Percentiles rank a stretch among this genome's conserved stretches.
These are phyloP conservation scores for Cyphomyrus plagiostoma DNA, from an alignment of 2,113 vertebrate genomes.

Conservation along the genomic window DNA sequence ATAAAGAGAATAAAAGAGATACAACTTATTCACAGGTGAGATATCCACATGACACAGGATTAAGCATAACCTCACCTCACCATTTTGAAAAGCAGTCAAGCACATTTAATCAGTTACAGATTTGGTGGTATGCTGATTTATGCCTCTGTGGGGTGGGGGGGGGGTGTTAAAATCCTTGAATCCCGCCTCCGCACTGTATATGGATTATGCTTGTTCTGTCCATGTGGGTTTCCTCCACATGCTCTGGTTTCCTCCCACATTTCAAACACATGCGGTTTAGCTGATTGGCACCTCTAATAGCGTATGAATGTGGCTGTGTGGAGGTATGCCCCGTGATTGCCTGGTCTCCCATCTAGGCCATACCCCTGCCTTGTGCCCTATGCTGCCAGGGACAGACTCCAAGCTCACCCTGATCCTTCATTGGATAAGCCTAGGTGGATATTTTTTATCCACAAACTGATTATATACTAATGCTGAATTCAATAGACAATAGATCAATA, in stretches of 20 bases:
- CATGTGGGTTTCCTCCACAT: not conserved
- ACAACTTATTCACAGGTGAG: not conserved
- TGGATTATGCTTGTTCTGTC: not conserved
- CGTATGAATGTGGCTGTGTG: not conserved
- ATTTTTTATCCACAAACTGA: not conserved
- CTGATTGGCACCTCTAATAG: not conserved
- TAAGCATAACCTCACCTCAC: not conserved
- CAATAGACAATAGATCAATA: not conserved
- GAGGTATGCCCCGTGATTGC: not conserved
- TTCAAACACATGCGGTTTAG: not conserved
- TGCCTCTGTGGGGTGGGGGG: not conserved
- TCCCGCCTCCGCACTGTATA: not conserved
- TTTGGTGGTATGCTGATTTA: not conserved
- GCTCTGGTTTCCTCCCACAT: not conserved
- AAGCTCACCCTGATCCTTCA: not conserved
- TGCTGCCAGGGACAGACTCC: not conserved
- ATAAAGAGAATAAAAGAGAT: not conserved
- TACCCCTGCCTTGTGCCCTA: not conserved
- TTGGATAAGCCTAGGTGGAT: not conserved
- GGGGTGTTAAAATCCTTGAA: not conserved
- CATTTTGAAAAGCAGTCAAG: not conserved
- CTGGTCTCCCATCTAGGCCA: not conserved
- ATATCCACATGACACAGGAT: not conserved
- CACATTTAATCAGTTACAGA: not conserved
- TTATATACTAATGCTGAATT: not conserved